Percentiles rank a stretch among this genome's conserved stretches.
Conservation (phyloP, 1,140 invertebrate species). For the Drosophila melanica region DNA sequence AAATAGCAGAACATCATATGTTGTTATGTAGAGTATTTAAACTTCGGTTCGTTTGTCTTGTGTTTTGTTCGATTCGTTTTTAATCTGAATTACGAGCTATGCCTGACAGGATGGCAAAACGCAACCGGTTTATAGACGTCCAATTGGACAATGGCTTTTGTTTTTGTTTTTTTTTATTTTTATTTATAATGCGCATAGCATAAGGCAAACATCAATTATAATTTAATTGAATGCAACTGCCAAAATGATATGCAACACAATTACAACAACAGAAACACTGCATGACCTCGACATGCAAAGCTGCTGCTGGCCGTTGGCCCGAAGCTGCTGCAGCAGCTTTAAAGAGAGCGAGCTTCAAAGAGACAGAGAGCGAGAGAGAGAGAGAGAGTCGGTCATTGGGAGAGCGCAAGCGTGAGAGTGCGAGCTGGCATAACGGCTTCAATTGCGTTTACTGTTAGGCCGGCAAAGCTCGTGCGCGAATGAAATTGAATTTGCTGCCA, state of each 20-base stretch:
- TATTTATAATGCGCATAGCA: constrained; percentile 47
- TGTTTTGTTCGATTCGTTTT: constrained; percentile 27
- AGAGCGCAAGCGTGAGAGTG: constrained; percentile 17
- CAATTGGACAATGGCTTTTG: constrained; percentile 58
- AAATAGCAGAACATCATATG: background rate
- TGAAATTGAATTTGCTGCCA: constrained; percentile 66
- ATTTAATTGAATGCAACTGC: constrained; percentile 71
- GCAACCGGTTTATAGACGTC: constrained; percentile 50
- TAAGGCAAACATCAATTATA: constrained; percentile 70
- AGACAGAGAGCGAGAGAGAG: background rate
- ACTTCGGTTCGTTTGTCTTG: background rate
- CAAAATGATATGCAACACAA: constrained; percentile 47
- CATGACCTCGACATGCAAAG: constrained; percentile 78
- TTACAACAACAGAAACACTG: constrained; percentile 46
- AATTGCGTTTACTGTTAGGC: constrained; percentile 71
- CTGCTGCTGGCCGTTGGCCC: constrained; percentile 56
- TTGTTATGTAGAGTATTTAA: background rate
- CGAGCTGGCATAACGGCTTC: constrained; percentile 57
- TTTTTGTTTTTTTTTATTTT: constrained; percentile 30
- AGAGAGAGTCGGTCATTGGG: background rate
- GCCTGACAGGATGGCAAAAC: constrained; percentile 33
- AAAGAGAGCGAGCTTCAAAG: constrained; percentile 27
- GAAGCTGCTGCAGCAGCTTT: constrained; percentile 32
- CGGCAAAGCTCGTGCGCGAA: constrained; percentile 47
- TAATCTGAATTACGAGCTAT: constrained; percentile 13